These are phyloP conservation scores for Oryzias woworae DNA, from an alignment of 2,113 vertebrate genomes.

Conservation along the genomic window DNA sequence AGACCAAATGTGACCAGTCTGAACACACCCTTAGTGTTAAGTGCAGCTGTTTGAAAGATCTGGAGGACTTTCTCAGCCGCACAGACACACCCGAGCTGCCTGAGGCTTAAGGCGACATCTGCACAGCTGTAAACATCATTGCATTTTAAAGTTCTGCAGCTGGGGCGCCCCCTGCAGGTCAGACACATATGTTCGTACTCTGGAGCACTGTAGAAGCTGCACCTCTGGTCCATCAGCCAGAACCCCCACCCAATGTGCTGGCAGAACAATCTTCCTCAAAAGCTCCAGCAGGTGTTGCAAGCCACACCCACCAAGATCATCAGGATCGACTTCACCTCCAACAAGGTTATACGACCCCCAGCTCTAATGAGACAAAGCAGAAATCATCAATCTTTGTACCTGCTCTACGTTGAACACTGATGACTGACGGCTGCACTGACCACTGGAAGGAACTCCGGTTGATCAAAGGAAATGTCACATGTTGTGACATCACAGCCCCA, in stretches of 20 bases:
- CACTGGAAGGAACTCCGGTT: constrained; percentile 4
- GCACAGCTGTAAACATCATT: no score
- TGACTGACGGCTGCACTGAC: constrained; percentile 6
- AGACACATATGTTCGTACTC: neutral
- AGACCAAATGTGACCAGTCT: no score
- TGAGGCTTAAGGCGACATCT: no score
- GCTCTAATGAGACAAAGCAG: constrained; percentile 1
- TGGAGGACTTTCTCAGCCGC: no score
- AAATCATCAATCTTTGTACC: neutral
- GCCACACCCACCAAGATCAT: neutral
- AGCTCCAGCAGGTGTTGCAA: neutral
- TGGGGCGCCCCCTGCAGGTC: no score
- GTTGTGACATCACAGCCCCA: neutral
- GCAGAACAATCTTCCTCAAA: constrained; percentile 15
- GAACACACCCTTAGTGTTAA: no score
- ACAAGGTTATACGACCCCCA: neutral
- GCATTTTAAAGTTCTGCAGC: no score
- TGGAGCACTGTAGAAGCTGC: constrained; percentile 34
- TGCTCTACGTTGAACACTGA: neutral
- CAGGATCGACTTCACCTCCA: neutral
- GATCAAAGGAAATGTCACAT: neutral
- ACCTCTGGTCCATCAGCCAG: constrained; percentile 13
- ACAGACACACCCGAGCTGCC: no score
- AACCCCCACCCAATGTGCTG: constrained; percentile 19
- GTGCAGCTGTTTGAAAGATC: no score